A percentile compares a stretch with the other conserved stretches of the same genome.
Evolutionary conservation across 1,140 invertebrate genomes (phyloP).

Genomic region (Caenorhabditis latens): DNA sequence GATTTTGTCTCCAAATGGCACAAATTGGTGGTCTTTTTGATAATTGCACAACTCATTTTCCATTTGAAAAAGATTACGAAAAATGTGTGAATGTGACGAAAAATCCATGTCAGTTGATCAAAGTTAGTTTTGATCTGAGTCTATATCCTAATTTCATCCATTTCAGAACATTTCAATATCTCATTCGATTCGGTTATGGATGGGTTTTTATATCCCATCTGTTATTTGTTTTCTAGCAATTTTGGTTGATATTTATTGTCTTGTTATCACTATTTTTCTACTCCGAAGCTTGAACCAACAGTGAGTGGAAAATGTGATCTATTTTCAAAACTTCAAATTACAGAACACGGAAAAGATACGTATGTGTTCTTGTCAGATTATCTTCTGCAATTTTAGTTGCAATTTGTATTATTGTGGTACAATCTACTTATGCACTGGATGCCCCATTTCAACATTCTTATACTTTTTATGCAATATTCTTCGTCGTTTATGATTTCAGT

Average conservation of each 20-base stretch:
- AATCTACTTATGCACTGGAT: neutral
- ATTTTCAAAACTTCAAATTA: neutral
- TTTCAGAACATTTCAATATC: neutral
- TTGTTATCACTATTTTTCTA: neutral
- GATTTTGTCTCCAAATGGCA: neutral
- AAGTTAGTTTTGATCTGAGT: neutral
- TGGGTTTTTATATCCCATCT: constrained; percentile 28
- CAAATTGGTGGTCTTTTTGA: neutral
- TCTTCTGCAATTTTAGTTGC: constrained; percentile 13
- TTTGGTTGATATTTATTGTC: neutral
- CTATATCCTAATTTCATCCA: neutral
- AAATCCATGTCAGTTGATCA: constrained; percentile 7
- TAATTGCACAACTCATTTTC: neutral
- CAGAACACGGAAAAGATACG: neutral
- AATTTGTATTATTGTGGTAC: neutral
- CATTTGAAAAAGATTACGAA: neutral
- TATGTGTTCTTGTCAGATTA: neutral
- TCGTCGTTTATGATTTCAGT: constrained; percentile 31
- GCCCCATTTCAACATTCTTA: neutral
- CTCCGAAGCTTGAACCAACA: neutral
- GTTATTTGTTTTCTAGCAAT: constrained; percentile 10
- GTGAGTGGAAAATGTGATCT: neutral
- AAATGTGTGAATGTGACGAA: neutral
- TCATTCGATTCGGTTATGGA: neutral
- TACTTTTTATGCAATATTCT: constrained; percentile 3